A percentile compares a stretch with the other conserved stretches of the same genome.
These are phyloP conservation scores for Drosophila paranaensis DNA, from an alignment of 2,888 invertebrate genomes.

Conservation along the genomic window DNA sequence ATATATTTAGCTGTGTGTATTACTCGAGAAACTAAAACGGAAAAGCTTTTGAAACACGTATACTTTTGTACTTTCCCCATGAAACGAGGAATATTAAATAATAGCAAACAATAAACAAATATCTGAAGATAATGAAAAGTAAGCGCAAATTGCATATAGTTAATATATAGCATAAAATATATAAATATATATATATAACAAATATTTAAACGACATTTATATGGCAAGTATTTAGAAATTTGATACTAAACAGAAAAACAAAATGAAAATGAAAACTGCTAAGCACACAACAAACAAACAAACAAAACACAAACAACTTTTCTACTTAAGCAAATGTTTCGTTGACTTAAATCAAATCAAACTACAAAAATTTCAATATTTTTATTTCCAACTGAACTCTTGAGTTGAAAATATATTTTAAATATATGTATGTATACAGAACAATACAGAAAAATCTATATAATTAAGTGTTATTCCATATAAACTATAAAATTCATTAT, in stretches of 20 bases:
- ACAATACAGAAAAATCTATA: conserved; percentile 69
- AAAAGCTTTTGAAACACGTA: conserved; percentile 73
- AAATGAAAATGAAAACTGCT: conserved; percentile 31
- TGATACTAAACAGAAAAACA: conserved; percentile 51
- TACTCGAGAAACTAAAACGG: conserved; percentile 44
- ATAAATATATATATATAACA: conserved; percentile 69
- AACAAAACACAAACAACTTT: conserved; percentile 38
- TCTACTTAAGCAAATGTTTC: conserved; percentile 59
- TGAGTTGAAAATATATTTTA: conserved; percentile 60
- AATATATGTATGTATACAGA: conserved; percentile 70
- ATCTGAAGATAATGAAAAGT: conserved; percentile 50
- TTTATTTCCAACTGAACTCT: conserved; percentile 34
- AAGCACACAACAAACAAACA: conserved; percentile 42
- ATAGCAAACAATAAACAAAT: conserved; percentile 27
- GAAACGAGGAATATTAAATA: conserved; percentile 29
- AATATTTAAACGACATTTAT: conserved; percentile 76
- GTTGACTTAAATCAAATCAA: conserved; percentile 31
- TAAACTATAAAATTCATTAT: conserved; percentile 80
- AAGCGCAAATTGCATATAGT: conserved; percentile 71
- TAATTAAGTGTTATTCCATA: conserved; percentile 84
- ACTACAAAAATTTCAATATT: conserved; percentile 32
- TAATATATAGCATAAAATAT: conserved; percentile 70
- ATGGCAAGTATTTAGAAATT: conserved; percentile 71
- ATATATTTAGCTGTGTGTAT: conserved; percentile 32
- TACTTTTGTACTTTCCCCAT: conserved; percentile 80